Conservation (phyloP, 2,888 invertebrate species). For the Nemotelus nigrinus region DNA sequence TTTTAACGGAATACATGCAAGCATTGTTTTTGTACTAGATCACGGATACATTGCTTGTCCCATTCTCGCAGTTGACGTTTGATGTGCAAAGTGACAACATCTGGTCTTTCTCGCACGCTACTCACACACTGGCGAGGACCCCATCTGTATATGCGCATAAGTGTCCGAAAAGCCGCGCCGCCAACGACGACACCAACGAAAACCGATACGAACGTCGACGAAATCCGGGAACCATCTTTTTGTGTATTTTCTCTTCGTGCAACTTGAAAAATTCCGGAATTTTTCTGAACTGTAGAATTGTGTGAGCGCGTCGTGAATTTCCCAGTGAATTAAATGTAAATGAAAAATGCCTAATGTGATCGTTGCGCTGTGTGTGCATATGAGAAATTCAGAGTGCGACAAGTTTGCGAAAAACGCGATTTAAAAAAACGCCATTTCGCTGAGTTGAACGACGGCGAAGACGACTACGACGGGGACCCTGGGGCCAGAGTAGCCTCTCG, state of each 20-base stretch:
- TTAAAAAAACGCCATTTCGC: slow-evolving; percentile 39
- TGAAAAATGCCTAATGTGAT: slow-evolving; percentile 8
- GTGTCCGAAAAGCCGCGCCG: slow-evolving; percentile 42
- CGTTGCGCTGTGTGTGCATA: slow-evolving; percentile 16
- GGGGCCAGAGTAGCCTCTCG: slow-evolving; percentile 38
- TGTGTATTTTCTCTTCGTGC: slow-evolving; percentile 44
- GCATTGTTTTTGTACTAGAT: slow-evolving; percentile 35
- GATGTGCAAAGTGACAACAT: neutral
- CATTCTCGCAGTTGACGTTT: slow-evolving; percentile 15
- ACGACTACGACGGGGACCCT: slow-evolving; percentile 34
- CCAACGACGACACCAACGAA: slow-evolving; percentile 20
- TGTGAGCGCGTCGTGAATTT: slow-evolving; percentile 50
- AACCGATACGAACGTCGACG: slow-evolving; percentile 35
- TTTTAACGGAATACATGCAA: slow-evolving; percentile 36
- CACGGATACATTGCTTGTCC: slow-evolving; percentile 28
- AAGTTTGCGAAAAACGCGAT: slow-evolving; percentile 38
- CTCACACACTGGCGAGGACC: neutral
- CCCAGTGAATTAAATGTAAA: slow-evolving; percentile 18
- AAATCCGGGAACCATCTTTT: slow-evolving; percentile 57
- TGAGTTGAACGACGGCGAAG: slow-evolving; percentile 13
- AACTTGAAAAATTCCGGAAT: slow-evolving; percentile 51
- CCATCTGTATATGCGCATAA: slow-evolving; percentile 43
- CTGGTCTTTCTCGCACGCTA: slow-evolving; percentile 6
- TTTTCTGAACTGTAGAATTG: slow-evolving; percentile 48
- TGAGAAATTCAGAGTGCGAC: slow-evolving; percentile 2